Evolutionary conservation across 1,140 invertebrate species (phyloP).

Genomic region (Formica selysi): DNA sequence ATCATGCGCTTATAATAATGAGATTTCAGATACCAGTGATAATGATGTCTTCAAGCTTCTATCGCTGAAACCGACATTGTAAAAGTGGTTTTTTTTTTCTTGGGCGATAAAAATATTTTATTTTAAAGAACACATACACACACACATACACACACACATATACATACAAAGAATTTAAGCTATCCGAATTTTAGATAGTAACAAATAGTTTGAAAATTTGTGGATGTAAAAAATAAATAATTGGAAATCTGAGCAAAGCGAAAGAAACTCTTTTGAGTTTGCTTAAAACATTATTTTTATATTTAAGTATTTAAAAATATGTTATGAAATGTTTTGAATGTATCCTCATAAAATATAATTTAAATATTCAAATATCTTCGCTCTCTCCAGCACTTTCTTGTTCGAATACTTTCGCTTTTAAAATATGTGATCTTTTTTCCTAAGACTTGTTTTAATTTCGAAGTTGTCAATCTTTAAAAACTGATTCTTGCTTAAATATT

Average conservation of each 20-base stretch:
- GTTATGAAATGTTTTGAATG: background rate
- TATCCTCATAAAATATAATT: background rate
- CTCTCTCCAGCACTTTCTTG: background rate
- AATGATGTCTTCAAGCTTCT: slow-evolving; percentile 21
- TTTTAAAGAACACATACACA: background rate
- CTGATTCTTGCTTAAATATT: background rate
- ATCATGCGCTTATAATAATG: slow-evolving; percentile 49
- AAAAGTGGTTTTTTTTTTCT: background rate
- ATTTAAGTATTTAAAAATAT: slow-evolving; percentile 1
- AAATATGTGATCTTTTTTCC: background rate
- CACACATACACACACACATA: no score
- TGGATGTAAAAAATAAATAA: background rate
- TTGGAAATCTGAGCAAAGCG: background rate
- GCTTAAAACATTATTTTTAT: background rate
- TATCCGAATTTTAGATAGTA: background rate
- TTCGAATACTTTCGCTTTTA: background rate
- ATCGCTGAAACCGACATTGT: slow-evolving; percentile 7
- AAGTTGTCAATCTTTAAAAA: background rate
- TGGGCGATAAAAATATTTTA: background rate
- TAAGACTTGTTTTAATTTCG: background rate
- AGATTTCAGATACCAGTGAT: background rate
- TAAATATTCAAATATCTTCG: background rate
- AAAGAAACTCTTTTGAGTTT: background rate
- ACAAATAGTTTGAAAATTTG: background rate
- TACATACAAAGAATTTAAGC: background rate